Evolutionary conservation across 2,888 invertebrate genomes (phyloP).

Genomic region (Yponomeuta evonymella): DNA sequence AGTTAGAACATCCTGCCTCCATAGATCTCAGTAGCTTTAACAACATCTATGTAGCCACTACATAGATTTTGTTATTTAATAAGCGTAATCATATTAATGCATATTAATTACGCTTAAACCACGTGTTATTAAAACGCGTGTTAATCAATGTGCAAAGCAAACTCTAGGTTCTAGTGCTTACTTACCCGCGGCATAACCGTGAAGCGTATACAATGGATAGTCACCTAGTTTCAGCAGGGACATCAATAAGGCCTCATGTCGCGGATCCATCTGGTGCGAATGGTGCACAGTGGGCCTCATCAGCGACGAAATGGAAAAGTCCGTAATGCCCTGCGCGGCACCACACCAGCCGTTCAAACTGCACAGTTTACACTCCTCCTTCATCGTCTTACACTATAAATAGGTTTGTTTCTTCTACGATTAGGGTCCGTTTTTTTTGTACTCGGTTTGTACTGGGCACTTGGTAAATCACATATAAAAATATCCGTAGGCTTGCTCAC

Average conservation of each 20-base stretch:
- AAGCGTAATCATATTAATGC: too few species aligned
- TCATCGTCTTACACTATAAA: constrained; percentile 50
- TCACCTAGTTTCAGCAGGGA: constrained; percentile 75
- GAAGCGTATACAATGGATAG: constrained; percentile 68
- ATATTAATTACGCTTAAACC: background rate
- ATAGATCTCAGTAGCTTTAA: too few species aligned
- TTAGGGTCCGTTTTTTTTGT: constrained; percentile 66
- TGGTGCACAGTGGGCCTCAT: constrained; percentile 56
- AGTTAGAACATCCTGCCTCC: too few species aligned
- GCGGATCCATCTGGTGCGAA: constrained; percentile 49
- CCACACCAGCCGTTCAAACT: constrained; percentile 61
- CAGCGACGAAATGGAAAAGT: constrained; percentile 69
- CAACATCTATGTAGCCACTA: background rate
- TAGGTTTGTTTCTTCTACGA: constrained; percentile 1
- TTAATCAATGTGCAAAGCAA: constrained; percentile 31
- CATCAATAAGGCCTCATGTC: constrained; percentile 65
- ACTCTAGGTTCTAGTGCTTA: constrained; percentile 47
- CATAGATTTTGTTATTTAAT: too few species aligned
- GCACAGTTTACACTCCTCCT: constrained; percentile 72
- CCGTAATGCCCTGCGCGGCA: constrained; percentile 50
- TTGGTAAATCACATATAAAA: constrained; percentile 75
- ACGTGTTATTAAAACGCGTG: background rate
- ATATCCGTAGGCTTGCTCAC: constrained; percentile 66
- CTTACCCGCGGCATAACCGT: constrained; percentile 55
- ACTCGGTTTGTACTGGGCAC: constrained; percentile 76